Conservation (phyloP, 2,113 vertebrate species). For the Nanorana parkeri region DNA sequence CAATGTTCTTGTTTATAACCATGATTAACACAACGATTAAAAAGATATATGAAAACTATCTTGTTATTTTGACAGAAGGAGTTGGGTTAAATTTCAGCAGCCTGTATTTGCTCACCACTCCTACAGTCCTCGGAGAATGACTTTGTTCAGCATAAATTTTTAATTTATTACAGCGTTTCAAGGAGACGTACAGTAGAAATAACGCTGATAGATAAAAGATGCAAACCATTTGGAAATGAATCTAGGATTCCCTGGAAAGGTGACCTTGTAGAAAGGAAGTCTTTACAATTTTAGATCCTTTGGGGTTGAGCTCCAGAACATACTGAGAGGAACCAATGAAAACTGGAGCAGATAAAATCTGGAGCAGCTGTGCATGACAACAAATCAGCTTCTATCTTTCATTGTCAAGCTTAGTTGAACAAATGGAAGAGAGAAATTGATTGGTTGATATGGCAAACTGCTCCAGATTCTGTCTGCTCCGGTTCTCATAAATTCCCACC, state of each 20-base stretch:
- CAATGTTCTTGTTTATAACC: not conserved
- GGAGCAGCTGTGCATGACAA: too few relatives aligned
- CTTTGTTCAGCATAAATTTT: slow-evolving; percentile 70
- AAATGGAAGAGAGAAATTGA: too few relatives aligned
- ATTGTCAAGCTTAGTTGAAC: too few relatives aligned
- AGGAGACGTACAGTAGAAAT: slow-evolving; percentile 60
- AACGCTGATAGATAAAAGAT: slow-evolving; percentile 64
- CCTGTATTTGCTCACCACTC: slow-evolving; percentile 18
- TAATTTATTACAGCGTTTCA: slow-evolving; percentile 69
- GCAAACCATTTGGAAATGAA: slow-evolving; percentile 56
- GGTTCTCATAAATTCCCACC: too few relatives aligned
- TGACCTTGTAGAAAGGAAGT: slow-evolving; percentile 37
- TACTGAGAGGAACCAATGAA: too few relatives aligned
- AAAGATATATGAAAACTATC: not conserved
- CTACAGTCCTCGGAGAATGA: slow-evolving; percentile 51
- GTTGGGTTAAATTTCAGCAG: slow-evolving; percentile 43
- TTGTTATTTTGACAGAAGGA: slow-evolving; percentile 16
- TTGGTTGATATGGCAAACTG: too few relatives aligned
- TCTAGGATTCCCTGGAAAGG: slow-evolving; percentile 22
- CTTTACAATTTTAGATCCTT: slow-evolving; percentile 24
- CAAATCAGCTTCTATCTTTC: too few relatives aligned
- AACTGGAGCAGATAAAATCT: too few relatives aligned
- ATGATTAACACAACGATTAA: not conserved
- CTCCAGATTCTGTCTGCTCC: too few relatives aligned
- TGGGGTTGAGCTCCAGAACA: not conserved